These are phyloP conservation scores for Endomychus coccineus DNA, from an alignment of 2,888 invertebrate genomes.

Conservation along the genomic window DNA sequence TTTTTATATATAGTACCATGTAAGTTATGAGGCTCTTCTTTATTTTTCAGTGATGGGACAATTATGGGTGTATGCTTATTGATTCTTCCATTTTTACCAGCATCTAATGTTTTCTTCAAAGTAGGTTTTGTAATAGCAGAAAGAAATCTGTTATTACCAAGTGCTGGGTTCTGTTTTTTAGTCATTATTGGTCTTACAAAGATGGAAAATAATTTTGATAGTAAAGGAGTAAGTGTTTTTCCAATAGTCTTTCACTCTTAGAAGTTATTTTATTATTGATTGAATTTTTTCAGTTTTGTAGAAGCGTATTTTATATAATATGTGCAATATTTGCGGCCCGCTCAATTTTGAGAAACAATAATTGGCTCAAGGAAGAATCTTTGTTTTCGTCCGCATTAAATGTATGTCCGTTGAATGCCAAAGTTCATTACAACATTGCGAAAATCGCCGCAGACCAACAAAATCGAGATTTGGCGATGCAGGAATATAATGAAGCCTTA, in stretches of 20 bases:
- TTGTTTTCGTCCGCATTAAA: constrained; percentile 74
- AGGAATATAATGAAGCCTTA: constrained; percentile 59
- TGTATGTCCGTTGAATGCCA: constrained; percentile 92
- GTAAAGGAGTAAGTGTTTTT: constrained; percentile 33
- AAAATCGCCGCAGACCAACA: constrained; percentile 76
- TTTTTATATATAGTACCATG: no score
- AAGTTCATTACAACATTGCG: constrained; percentile 88
- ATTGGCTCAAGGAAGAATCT: constrained; percentile 74
- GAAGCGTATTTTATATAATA: constrained; percentile 30
- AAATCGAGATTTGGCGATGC: constrained; percentile 59
- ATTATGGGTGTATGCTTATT: constrained; percentile 55
- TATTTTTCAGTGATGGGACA: constrained; percentile 31
- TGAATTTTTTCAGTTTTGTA: constrained; percentile 34
- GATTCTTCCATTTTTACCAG: constrained; percentile 74
- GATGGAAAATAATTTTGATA: constrained; percentile 30
- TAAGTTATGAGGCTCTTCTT: not conserved
- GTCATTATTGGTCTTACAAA: constrained; percentile 55
- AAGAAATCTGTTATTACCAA: constrained; percentile 74
- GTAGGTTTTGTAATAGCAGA: constrained; percentile 91
- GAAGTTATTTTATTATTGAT: not conserved
- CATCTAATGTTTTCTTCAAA: constrained; percentile 73
- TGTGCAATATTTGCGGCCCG: constrained; percentile 36
- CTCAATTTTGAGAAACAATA: constrained; percentile 57
- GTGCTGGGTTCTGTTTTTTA: constrained; percentile 70
- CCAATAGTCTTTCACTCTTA: not conserved